A percentile compares a stretch with the other conserved stretches of the same genome.
These are phyloP conservation scores for Alloscopus bannaensis DNA, from an alignment of 2,888 invertebrate genomes.

Conservation along the genomic window DNA sequence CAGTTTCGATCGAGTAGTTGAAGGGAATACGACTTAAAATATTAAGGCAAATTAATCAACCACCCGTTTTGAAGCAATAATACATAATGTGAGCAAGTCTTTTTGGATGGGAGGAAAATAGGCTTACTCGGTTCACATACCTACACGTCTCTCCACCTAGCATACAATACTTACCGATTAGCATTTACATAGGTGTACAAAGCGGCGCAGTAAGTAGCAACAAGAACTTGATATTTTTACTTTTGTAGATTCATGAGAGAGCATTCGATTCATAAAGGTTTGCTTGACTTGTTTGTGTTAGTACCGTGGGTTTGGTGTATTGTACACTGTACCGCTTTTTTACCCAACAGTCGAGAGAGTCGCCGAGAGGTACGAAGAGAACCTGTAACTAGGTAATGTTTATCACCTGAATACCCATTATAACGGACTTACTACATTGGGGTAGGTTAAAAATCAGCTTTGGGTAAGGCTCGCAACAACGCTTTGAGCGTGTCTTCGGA, in stretches of 20 bases:
- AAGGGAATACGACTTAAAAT: no score
- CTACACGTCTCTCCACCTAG: neutral
- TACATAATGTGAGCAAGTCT: neutral
- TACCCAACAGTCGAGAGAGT: neutral
- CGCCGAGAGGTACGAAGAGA: neutral
- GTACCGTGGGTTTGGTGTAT: neutral
- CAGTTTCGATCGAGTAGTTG: neutral
- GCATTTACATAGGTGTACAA: neutral
- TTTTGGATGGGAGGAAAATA: neutral
- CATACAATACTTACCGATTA: neutral
- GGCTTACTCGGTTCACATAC: neutral
- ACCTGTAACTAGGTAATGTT: neutral
- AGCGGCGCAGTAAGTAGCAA: no score
- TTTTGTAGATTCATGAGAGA: neutral
- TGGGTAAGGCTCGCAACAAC: no score
- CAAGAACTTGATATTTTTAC: neutral
- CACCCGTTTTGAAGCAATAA: neutral
- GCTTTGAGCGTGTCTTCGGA: no score
- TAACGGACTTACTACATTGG: neutral
- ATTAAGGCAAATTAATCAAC: no score
- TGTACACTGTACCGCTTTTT: neutral
- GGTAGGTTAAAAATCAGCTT: slow-evolving; percentile 1
- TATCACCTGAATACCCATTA: neutral
- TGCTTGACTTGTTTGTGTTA: neutral
- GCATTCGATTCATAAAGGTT: no score